These are phyloP conservation scores for Dascyllus trimaculatus DNA, from an alignment of 2,113 vertebrate species.

Conservation along the genomic window DNA sequence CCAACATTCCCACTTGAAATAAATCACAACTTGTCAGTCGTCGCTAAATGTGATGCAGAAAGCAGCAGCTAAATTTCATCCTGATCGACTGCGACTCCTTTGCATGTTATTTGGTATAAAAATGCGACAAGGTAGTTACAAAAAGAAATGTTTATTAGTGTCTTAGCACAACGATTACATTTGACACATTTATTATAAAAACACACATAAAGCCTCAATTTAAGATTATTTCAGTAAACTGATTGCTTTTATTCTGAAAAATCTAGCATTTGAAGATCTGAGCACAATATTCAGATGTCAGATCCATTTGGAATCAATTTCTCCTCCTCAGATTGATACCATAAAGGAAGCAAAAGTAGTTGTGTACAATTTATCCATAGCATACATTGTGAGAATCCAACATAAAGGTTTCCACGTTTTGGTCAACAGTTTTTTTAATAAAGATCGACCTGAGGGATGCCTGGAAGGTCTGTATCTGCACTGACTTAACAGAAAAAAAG, in stretches of 20 bases:
- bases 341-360: background rate
- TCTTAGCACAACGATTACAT: slow-evolving; percentile 57
- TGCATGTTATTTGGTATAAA: background rate
- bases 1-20: background rate
- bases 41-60: background rate
- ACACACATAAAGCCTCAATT: slow-evolving; percentile 44
- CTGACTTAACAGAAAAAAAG: background rate
- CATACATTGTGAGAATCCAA: background rate
- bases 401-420: slow-evolving; percentile 1
- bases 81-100: background rate
- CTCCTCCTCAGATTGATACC: background rate
- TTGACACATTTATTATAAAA: slow-evolving; percentile 55
- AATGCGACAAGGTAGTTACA: slow-evolving; percentile 18
- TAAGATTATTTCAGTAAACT: slow-evolving; percentile 11
- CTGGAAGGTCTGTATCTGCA: background rate
- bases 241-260: slow-evolving; percentile 26
- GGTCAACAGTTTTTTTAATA: background rate
- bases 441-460: background rate
- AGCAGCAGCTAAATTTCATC: background rate
- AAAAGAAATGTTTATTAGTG: slow-evolving; percentile 71
- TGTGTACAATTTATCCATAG: background rate
- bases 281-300: slow-evolving; percentile 29
- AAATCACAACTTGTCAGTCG: background rate
- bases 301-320: slow-evolving; percentile 9
- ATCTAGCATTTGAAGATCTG: background rate